These are phyloP conservation scores for Pangasius larnaudii DNA, from an alignment of 2,797 vertebrate species.

Conservation along the genomic window DNA sequence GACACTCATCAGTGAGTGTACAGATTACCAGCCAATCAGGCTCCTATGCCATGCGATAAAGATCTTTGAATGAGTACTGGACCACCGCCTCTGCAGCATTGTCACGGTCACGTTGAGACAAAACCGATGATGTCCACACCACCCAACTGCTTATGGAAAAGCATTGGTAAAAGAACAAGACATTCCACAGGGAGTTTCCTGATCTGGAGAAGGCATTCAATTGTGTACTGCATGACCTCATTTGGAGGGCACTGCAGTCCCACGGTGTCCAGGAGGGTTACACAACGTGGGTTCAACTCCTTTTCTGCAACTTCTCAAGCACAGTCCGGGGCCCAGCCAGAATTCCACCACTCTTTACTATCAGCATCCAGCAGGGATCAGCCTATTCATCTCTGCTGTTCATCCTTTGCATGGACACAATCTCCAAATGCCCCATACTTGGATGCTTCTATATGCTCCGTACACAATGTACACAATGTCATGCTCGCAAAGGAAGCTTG, in stretches of 20 bases:
- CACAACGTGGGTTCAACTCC: neutral
- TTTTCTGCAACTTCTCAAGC: neutral
- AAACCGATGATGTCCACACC: neutral
- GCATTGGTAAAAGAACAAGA: neutral
- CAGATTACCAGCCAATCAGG: neutral
- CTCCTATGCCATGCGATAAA: too few relatives aligned
- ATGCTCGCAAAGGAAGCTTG: neutral
- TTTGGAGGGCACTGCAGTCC: neutral
- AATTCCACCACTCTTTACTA: neutral
- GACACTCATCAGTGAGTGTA: neutral
- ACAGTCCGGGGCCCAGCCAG: neutral
- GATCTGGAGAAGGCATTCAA: neutral
- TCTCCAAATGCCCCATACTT: too few relatives aligned
- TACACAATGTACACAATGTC: constrained; percentile 1
- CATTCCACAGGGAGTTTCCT: neutral
- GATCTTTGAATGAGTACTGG: too few relatives aligned
- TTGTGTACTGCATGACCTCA: neutral
- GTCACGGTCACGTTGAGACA: neutral
- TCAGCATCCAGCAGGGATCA: neutral
- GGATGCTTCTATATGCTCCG: neutral
- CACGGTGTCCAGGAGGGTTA: neutral
- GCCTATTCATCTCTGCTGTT: neutral
- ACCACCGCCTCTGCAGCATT: too few relatives aligned
- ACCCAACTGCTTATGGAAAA: neutral
- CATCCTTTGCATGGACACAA: constrained; percentile 7